Evolutionary conservation across 2,888 invertebrate genomes (phyloP).

Genomic region (Tipula lateralis): DNA sequence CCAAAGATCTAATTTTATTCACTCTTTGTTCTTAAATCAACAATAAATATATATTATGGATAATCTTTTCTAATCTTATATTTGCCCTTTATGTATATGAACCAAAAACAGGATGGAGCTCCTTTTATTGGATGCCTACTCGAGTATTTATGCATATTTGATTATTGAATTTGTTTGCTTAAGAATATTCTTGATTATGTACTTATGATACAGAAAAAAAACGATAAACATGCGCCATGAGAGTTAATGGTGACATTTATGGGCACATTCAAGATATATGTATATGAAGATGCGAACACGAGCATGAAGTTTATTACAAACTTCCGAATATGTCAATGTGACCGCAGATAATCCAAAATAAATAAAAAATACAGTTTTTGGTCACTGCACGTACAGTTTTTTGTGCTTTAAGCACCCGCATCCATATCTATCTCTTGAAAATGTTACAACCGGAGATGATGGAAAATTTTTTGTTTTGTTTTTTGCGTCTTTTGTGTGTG

Average conservation of each 20-base stretch:
- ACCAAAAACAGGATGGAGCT: conserved; percentile 14
- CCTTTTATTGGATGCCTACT: conserved; percentile 24
- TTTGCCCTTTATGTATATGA: not conserved
- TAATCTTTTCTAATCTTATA: conserved; percentile 31
- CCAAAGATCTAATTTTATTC: not conserved
- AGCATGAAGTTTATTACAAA: not conserved
- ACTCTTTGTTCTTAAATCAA: not conserved
- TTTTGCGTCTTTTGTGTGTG: not conserved
- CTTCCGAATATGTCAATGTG: not conserved
- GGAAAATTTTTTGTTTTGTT: not conserved
- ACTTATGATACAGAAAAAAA: not conserved
- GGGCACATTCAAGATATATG: too few species aligned
- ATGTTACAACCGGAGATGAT: not conserved
- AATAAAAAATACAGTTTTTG: not conserved
- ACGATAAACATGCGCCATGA: not conserved
- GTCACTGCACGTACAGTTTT: not conserved
- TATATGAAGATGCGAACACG: too few species aligned
- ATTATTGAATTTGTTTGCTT: conserved; percentile 26
- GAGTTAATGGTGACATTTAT: too few species aligned
- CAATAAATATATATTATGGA: conserved; percentile 29
- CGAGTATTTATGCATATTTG: conserved; percentile 31
- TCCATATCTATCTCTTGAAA: not conserved
- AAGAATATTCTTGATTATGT: not conserved
- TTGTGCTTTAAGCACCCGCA: not conserved
- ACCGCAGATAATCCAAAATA: not conserved